Base-by-base conservation (phyloP, 1,140 invertebrate species). In the Meteorus sp. region DNA sequence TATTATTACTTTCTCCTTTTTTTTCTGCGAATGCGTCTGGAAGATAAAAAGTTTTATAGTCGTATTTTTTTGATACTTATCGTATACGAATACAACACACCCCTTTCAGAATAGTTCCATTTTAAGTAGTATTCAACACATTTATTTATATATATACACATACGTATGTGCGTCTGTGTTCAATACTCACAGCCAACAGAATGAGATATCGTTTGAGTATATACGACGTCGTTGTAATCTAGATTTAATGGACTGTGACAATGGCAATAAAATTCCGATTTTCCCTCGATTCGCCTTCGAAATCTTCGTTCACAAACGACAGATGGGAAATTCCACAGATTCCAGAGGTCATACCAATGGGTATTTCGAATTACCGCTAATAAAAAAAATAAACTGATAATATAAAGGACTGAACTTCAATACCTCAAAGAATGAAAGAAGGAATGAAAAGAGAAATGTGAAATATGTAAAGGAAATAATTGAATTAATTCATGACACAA, bases 181-280 rank as follows among this genome's bases (percentile, higher is more conserved):
- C n/a, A n/a, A n/a, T 25, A n/a, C 27, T n/a, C 11, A 8, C 8
- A 22, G 6, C 43, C 43, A 45, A 19, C 22, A 17, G 20, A 11
- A 25, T n/a, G n/a, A 48, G 22, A 51, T 51, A 51, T 51, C 47
- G 47, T 35, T 51, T 9, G 8, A 13, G 3, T 20, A 29, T 7
- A 51, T 51, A 51, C 47, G 47, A 31, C 47, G 29, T 51, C 15
- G 47, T n/a, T 51, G 47, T 51, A 51, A 51, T 51, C 47, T 51
- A 51, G 47, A 51, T 51, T 51, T 51, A 51, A 51, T 51, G 47
- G 47, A 51, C 47, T 51, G 47, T 51, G 19, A 29, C 17, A 51
- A 51, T 15, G 29, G 47, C 23, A 51, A 51, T 51, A 51, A 51
- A 51, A 51, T 51, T 51, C 29, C 47, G 47, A 51, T 51, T 51